phyloP scores from a whole-genome alignment of 1,140 invertebrate genomes.

The Dinothrombium tinctorium region DNA sequence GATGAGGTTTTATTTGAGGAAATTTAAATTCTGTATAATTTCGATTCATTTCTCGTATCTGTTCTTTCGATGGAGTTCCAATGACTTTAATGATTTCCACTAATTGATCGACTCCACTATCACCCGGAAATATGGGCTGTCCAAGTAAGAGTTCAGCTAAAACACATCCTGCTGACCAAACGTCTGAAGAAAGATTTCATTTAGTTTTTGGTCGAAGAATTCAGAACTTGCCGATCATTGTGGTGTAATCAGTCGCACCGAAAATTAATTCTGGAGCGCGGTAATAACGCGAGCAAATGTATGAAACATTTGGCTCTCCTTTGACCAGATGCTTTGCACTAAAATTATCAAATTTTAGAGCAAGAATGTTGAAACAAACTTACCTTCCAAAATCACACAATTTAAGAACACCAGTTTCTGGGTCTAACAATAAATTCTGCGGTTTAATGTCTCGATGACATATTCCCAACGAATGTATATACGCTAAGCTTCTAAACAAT shows the following conservation, averaged over 20 bases:
- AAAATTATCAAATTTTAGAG: slow-evolving; percentile 14
- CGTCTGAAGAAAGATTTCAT: slow-evolving; percentile 36
- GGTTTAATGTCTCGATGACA: slow-evolving; percentile 99
- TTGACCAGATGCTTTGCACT: slow-evolving; percentile 91
- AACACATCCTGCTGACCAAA: slow-evolving; percentile 97
- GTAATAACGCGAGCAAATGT: slow-evolving; percentile 99
- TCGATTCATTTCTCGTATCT: slow-evolving; percentile 99
- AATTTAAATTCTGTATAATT: slow-evolving; percentile 99
- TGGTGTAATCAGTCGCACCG: slow-evolving; percentile 98
- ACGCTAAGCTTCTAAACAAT: slow-evolving; percentile 92
- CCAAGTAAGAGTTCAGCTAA: slow-evolving; percentile 85
- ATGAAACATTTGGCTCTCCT: slow-evolving; percentile 98
- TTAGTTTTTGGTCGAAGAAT: slow-evolving; percentile 10
- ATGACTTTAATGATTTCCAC: slow-evolving; percentile 99
- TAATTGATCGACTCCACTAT: slow-evolving; percentile 94
- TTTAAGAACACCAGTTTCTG: slow-evolving; percentile 88
- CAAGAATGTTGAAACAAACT: not conserved
- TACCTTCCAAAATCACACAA: slow-evolving; percentile 87
- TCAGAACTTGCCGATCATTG: slow-evolving; percentile 60
- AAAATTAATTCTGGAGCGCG: slow-evolving; percentile 97
- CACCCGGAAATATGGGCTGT: slow-evolving; percentile 96
- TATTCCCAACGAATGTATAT: slow-evolving; percentile 94
- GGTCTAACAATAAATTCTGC: slow-evolving; percentile 89
- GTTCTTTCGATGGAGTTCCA: slow-evolving; percentile 92
- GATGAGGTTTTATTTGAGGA: slow-evolving; percentile 97